Conservation (phyloP, 2,113 vertebrate species). For the Ictalurus furcatus region DNA sequence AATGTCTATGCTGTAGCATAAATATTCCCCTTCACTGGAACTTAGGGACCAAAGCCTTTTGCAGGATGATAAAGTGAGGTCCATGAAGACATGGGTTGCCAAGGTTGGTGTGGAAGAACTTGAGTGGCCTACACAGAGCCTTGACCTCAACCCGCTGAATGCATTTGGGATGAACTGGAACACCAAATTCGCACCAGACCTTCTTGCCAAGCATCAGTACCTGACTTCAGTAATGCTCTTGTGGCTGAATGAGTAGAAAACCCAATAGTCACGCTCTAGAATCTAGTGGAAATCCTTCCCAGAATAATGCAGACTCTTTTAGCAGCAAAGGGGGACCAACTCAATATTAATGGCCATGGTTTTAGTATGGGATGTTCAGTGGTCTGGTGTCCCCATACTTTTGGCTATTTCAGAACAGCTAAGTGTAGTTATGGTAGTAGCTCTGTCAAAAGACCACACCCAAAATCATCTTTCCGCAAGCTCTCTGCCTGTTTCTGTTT, state of each 20-base stretch:
- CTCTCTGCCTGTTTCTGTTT: not conserved
- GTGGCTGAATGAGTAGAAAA: not conserved
- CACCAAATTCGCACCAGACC: not conserved
- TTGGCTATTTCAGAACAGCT: not conserved
- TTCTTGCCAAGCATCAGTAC: not conserved
- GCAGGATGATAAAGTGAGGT: not conserved
- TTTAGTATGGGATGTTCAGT: not conserved
- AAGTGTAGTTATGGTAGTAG: too few relatives aligned
- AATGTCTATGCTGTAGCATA: too few relatives aligned
- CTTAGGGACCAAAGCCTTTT: not conserved
- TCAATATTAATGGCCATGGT: not conserved
- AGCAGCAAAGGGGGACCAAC: not conserved
- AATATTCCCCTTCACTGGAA: too few relatives aligned
- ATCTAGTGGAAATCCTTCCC: not conserved
- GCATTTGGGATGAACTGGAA: not conserved
- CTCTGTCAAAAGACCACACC: too few relatives aligned
- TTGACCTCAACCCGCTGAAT: not conserved
- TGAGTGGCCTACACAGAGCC: not conserved
- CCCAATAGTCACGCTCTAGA: not conserved
- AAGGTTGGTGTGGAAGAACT: not conserved
- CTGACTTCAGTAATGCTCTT: not conserved
- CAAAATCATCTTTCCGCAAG: too few relatives aligned
- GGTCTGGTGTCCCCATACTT: not conserved
- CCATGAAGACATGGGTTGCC: not conserved
- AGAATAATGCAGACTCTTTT: not conserved